These are phyloP conservation scores for Tupiocoris notatus DNA, from an alignment of 2,888 invertebrate species.

Conservation along the genomic window DNA sequence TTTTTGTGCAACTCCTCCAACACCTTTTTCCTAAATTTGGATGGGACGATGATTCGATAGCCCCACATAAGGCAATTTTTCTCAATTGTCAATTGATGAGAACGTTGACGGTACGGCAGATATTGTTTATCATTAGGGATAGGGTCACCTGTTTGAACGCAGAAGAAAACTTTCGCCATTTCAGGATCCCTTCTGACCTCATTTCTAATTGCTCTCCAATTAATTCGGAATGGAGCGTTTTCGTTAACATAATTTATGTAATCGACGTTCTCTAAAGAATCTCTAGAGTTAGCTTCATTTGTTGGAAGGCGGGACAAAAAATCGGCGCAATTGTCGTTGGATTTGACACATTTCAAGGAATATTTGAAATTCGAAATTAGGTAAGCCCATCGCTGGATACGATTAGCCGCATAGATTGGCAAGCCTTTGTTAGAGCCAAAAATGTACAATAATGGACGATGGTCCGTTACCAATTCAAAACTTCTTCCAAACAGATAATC, in stretches of 20 bases:
- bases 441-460: not conserved
- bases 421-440: not conserved
- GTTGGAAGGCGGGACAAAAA: not conserved
- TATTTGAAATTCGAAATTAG: slow-evolving; percentile 7
- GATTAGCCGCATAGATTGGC: not conserved
- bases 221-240: not conserved
- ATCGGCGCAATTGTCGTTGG: not conserved
- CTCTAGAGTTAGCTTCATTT: not conserved
- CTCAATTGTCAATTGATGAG: not conserved
- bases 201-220: not conserved
- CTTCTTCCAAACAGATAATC: not conserved
- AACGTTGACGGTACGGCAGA: not conserved
- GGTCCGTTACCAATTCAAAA: too few relatives aligned
- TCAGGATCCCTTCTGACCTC: not conserved
- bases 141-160: not conserved
- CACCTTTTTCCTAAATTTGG: not conserved
- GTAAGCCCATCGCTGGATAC: not conserved
- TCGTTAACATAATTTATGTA: slow-evolving; percentile 13
- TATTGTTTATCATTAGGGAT: not conserved
- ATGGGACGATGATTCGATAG: not conserved
- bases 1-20: not conserved
- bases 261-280: not conserved
- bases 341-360: not conserved
- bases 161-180: not conserved
- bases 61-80: not conserved